Evolutionary conservation across 2,113 vertebrate species (phyloP).

Genomic region (Azemiops feae): DNA sequence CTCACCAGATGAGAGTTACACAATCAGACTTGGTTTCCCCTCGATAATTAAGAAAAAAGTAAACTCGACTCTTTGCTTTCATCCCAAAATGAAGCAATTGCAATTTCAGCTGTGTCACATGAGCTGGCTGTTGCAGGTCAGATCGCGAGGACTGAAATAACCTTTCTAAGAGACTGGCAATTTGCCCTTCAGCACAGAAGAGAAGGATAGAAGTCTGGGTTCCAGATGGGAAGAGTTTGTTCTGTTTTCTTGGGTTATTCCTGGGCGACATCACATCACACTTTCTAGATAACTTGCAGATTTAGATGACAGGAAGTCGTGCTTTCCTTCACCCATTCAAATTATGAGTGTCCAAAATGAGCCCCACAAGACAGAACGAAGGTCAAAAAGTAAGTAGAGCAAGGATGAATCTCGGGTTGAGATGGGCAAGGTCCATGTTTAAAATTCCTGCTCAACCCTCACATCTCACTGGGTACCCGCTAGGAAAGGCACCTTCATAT

Average conservation of each 20-base stretch:
- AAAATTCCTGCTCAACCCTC: no score
- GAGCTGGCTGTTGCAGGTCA: background rate
- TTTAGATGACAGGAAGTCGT: background rate
- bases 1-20: background rate
- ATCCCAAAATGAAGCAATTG: background rate
- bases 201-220: background rate
- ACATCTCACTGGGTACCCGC: no score
- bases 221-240: background rate
- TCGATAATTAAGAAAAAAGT: background rate
- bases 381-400: no score
- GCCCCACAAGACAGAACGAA: no score
- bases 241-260: background rate
- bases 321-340: background rate
- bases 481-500: no score
- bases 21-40: background rate
- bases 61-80: background rate
- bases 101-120: constrained; percentile 6
- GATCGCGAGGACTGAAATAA: background rate
- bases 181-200: background rate
- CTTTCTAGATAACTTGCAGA: no score
- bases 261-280: no score
- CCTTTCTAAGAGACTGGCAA: background rate
- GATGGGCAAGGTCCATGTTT: background rate
- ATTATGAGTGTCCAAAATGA: no score
- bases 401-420: no score